Evolutionary conservation across 2,113 vertebrate species (phyloP).

Genomic region (Dicentrarchus labrax): DNA sequence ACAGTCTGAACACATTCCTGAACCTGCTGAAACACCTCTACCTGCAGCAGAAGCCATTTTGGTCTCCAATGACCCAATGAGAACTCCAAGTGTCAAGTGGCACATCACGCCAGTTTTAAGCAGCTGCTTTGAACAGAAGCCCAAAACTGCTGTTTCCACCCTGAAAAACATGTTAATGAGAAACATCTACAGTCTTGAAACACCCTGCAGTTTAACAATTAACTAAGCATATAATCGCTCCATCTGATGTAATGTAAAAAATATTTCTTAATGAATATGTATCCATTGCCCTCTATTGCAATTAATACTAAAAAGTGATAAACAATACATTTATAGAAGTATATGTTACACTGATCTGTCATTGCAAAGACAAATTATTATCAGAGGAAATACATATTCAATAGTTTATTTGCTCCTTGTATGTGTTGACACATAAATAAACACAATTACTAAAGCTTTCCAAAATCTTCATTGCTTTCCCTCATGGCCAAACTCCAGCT

Average conservation of each 20-base stretch:
- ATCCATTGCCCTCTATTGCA: background rate
- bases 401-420: background rate
- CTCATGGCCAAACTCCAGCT: background rate
- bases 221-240: background rate
- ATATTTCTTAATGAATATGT: background rate
- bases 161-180: background rate
- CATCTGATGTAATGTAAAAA: conserved; percentile 8
- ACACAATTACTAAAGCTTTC: background rate
- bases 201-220: background rate
- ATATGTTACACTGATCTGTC: background rate
- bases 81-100: background rate
- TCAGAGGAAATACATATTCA: background rate
- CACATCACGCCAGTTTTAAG: background rate
- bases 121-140: background rate
- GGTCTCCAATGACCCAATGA: background rate
- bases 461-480: background rate
- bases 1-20: background rate
- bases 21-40: background rate
- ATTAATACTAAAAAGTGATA: background rate
- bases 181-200: background rate
- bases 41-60: background rate
- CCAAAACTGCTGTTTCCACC: background rate
- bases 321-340: too few relatives aligned
- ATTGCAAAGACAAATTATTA: background rate
- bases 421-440: background rate